phyloP scores from a whole-genome alignment of 1,140 invertebrate genomes.

The Fopius arisanus region DNA sequence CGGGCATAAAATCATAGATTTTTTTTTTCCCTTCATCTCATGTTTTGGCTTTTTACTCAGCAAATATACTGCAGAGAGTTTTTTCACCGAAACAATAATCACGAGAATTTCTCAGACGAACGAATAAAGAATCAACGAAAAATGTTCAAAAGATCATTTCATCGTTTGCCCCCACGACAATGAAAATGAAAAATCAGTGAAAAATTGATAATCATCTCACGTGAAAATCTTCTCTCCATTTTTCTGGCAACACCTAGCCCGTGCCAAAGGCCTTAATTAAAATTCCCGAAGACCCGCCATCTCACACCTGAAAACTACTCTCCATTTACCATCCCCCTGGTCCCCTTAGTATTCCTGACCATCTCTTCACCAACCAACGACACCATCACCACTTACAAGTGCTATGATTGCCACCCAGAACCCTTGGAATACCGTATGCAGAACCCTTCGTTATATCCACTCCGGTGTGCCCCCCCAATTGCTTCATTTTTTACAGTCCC shows the following conservation, averaged over 20 bases:
- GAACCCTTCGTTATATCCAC: background rate
- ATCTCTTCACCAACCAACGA: background rate
- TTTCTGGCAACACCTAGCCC: background rate
- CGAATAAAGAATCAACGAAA: too few species aligned
- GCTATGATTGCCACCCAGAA: background rate
- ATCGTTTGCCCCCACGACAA: too few species aligned
- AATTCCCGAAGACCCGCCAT: background rate
- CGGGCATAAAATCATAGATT: background rate
- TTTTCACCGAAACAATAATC: too few species aligned
- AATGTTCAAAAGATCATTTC: too few species aligned
- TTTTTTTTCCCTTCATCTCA: background rate
- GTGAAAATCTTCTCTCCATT: background rate
- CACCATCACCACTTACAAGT: background rate
- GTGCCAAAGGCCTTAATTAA: background rate
- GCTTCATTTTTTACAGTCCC: conserved; percentile 2
- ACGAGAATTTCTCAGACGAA: too few species aligned
- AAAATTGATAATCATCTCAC: too few species aligned
- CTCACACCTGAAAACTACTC: background rate
- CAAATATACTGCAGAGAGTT: too few species aligned
- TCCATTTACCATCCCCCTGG: background rate
- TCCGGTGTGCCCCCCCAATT: too few species aligned
- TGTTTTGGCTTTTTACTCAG: background rate
- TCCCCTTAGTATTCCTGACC: background rate
- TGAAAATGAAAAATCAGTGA: too few species aligned
- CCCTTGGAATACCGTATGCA: background rate